Percentiles rank a stretch among this genome's conserved stretches.
phyloP scores from a whole-genome alignment of 2,113 vertebrate genomes.

The Scopus umbretta region DNA sequence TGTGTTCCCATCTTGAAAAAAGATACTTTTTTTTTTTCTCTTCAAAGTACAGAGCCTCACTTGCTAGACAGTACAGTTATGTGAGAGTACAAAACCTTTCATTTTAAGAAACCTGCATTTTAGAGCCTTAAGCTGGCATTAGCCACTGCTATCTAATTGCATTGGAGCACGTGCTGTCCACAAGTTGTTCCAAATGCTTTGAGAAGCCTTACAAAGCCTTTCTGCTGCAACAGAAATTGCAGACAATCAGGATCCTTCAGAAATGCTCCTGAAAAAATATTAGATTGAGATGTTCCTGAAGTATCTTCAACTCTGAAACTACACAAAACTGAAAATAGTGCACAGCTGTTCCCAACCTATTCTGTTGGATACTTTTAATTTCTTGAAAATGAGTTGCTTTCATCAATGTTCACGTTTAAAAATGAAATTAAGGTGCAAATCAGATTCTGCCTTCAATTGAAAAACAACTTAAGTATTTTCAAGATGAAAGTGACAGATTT shows the following conservation, averaged over 20 bases:
- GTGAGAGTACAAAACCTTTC: not conserved
- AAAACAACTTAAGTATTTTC: not conserved
- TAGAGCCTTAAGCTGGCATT: not conserved
- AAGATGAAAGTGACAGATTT: not conserved
- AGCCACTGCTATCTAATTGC: not conserved
- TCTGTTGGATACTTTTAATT: not conserved
- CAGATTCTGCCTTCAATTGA: not conserved
- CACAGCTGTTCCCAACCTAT: not conserved
- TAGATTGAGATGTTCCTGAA: not conserved
- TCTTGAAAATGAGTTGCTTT: not conserved
- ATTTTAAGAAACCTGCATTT: not conserved
- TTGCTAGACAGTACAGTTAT: not conserved
- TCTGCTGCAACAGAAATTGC: not conserved
- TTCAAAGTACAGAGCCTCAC: not conserved
- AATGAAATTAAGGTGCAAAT: not conserved
- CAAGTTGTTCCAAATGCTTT: not conserved
- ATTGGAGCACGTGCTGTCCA: not conserved
- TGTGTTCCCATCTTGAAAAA: not conserved
- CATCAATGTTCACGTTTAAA: not conserved
- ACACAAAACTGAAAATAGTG: not conserved
- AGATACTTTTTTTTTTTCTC: not conserved
- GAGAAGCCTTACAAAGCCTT: not conserved
- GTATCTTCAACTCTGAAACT: not conserved
- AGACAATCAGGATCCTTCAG: not conserved
- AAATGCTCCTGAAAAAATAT: not conserved